Evolutionary conservation across 2,888 invertebrate species (phyloP).

Genomic region (Cybosia mesomella): DNA sequence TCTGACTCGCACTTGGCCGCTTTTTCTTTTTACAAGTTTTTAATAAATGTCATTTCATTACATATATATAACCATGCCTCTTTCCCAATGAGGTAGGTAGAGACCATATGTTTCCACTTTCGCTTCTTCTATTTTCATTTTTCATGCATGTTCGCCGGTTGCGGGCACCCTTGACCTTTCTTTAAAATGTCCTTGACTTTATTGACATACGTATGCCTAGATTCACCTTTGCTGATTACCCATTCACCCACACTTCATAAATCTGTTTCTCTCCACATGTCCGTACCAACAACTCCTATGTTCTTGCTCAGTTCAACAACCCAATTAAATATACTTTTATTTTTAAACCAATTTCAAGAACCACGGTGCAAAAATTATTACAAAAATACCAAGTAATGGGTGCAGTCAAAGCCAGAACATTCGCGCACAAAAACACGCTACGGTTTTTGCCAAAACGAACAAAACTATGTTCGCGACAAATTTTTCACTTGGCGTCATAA

Average conservation of each 20-base stretch:
- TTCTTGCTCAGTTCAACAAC: not conserved
- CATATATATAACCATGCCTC: no score
- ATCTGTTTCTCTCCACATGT: not conserved
- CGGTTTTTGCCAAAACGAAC: slow-evolving; percentile 42
- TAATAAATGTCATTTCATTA: no score
- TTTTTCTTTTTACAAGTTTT: no score
- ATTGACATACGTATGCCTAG: not conserved
- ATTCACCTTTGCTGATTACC: no score
- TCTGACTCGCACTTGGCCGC: no score
- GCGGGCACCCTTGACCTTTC: not conserved
- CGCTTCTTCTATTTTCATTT: no score
- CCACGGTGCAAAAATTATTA: slow-evolving; percentile 34
- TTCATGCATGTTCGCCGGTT: no score
- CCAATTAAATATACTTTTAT: not conserved
- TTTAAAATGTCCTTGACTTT: not conserved
- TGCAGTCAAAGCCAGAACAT: slow-evolving; percentile 34
- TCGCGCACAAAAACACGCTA: slow-evolving; percentile 43
- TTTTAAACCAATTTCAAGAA: slow-evolving; percentile 1
- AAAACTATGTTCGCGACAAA: slow-evolving; percentile 65
- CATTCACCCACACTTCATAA: not conserved
- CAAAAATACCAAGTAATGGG: slow-evolving; percentile 40
- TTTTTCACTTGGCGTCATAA: slow-evolving; percentile 69
- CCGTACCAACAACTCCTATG: not conserved
- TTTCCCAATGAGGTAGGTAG: no score
- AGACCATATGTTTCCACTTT: no score